Percentiles rank a stretch among this genome's conserved stretches.
Evolutionary conservation across 1,140 invertebrate species (phyloP).

Genomic region (Penaeus vannamei): DNA sequence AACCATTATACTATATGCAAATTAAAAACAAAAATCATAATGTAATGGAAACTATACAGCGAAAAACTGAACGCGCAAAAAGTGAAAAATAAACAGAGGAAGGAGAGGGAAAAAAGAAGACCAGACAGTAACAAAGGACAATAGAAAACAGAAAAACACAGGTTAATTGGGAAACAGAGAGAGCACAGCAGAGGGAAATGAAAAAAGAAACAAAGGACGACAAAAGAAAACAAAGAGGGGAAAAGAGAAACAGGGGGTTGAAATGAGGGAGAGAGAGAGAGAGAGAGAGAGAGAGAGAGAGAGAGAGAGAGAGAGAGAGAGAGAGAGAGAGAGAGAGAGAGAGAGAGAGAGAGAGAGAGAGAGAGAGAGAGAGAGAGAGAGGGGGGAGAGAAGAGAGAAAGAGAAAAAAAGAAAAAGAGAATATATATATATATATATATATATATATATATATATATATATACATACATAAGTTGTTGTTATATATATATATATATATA

Average conservation of each 20-base stretch:
- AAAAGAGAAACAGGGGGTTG: background rate
- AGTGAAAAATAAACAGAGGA: background rate
- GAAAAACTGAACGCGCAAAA: background rate
- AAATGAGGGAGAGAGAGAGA: background rate
- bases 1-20: too few relatives aligned
- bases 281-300: conserved; percentile 29
- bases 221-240: conserved; percentile 7
- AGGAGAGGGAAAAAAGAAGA: background rate
- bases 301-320: conserved; percentile 26
- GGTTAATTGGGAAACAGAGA: conserved; percentile 19
- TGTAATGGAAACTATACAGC: background rate
- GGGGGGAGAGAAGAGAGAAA: background rate
- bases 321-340: conserved; percentile 30
- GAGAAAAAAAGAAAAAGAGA: too few relatives aligned
- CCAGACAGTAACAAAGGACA: background rate
- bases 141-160: background rate
- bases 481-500: too few relatives aligned
- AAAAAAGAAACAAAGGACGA: background rate
- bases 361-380: too few relatives aligned
- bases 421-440: too few relatives aligned
- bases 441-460: too few relatives aligned
- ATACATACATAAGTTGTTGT: too few relatives aligned
- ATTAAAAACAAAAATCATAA: background rate
- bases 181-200: background rate
- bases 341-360: conserved; percentile 11